These are phyloP conservation scores for Acrocephalus kingi DNA, from an alignment of 2,113 vertebrate species.

Conservation along the genomic window DNA sequence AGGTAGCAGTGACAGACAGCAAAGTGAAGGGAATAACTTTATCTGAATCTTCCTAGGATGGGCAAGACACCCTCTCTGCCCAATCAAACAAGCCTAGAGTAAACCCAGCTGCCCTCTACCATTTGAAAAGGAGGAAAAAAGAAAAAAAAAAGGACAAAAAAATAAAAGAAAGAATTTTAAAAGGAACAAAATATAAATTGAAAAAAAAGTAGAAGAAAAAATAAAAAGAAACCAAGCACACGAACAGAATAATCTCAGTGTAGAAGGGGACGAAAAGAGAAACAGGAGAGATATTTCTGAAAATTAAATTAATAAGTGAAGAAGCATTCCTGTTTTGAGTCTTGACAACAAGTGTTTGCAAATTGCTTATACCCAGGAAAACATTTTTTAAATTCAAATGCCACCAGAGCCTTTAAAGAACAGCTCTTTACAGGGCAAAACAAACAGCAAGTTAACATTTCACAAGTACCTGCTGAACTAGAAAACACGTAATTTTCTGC, in stretches of 20 bases:
- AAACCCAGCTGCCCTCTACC: background rate
- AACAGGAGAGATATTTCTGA: background rate
- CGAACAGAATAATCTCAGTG: background rate
- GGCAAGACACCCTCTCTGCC: background rate
- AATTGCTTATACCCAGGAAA: background rate
- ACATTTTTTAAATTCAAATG: slow-evolving; percentile 1
- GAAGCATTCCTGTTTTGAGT: background rate
- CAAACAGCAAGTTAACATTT: background rate
- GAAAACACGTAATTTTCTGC: background rate
- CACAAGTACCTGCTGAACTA: background rate
- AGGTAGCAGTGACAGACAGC: background rate
- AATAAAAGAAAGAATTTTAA: no score
- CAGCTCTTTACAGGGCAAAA: background rate
- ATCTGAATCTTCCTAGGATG: background rate
- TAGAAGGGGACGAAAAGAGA: background rate
- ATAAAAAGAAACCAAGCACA: background rate
- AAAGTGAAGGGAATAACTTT: background rate
- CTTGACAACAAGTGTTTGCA: background rate
- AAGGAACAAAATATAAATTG: background rate
- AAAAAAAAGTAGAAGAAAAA: no score
- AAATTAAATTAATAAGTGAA: background rate
- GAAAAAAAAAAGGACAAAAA: accelerated
- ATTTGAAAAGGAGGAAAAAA: background rate
- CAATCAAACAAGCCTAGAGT: background rate
- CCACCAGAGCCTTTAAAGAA: background rate